Base-by-base conservation (phyloP, 2,888 invertebrate species). In the Tachina grossa region DNA sequence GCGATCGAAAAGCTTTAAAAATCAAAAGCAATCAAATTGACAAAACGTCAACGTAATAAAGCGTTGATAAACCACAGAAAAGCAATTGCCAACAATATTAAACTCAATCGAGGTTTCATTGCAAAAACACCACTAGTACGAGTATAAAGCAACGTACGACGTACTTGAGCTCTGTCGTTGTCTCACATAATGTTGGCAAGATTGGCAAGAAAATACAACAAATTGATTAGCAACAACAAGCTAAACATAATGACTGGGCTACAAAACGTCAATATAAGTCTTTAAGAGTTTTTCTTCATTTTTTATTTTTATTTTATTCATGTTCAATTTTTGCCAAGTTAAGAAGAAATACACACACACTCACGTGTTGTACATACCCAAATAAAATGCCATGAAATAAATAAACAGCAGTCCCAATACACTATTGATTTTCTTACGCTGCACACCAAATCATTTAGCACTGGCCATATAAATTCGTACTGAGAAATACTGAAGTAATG, bases 11-110 rank as follows among this genome's bases (percentile, higher is more conserved):
- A 80, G 77, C 79, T 84, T 84, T 84, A 87, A 87, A 89, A 91
- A 90, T 90, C 90, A 90, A 90, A 89, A 89, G 90, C 90, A 90
- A 90, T 91, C 90, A 90, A 90, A 90, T 91, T 91, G 90, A 91
- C 90, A 91, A 90, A 90, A 90, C 89, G 90, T 91, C 90, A 91
- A 88, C 88, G 89, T 89, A 91, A 90, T 91, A 89, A 91, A 90
- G 91, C 91, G 90, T 89, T 90, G 91, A 90, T 90, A 90, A 90
- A 89, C 89, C 89, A 88, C 90, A 90, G 86, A 84, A 84, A 84
- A 86, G 81, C 86, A 86, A 86, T 84, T 84, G 84, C 83, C 63
- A 80, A 83, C 80, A 74, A 80, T 74, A 86, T 83, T 78, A 78
- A 80, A 85, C 69, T 72, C 72, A 74, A 72, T 57, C 75, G 61